These are phyloP conservation scores for Chloebia gouldiae DNA, from an alignment of 2,113 vertebrate species.

Conservation along the genomic window DNA sequence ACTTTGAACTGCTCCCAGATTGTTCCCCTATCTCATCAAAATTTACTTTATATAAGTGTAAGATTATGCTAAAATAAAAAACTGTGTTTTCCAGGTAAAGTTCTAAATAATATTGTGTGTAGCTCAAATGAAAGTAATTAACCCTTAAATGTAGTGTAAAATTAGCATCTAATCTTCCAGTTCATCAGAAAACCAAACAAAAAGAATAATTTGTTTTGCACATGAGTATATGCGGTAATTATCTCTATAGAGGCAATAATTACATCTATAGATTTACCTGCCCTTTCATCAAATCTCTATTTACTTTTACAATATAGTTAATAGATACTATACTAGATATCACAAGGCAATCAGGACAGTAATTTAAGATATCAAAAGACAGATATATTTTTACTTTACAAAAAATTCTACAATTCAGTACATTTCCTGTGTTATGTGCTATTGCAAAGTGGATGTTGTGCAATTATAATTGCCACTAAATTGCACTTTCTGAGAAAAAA, in stretches of 20 bases:
- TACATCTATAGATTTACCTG: background rate
- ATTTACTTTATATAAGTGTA: background rate
- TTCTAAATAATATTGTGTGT: background rate
- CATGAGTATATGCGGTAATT: background rate
- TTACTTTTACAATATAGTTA: background rate
- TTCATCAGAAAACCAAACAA: background rate
- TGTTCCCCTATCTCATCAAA: background rate
- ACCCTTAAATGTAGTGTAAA: accelerated
- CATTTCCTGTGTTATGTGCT: background rate
- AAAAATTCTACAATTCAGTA: background rate
- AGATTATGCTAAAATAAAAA: background rate
- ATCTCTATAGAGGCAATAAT: background rate
- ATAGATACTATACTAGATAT: background rate
- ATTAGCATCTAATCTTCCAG: background rate
- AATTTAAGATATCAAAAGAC: background rate
- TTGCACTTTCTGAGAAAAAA: background rate
- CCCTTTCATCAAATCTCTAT: background rate
- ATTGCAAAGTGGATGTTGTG: background rate
- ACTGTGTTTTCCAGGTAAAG: background rate
- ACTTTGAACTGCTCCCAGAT: background rate
- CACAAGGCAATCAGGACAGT: background rate
- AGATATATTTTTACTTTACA: background rate
- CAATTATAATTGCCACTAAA: background rate
- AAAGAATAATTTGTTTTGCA: background rate
- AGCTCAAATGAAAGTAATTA: background rate